phyloP scores from a whole-genome alignment of 2,888 invertebrate genomes.

The Lacanobia wlatinum region DNA sequence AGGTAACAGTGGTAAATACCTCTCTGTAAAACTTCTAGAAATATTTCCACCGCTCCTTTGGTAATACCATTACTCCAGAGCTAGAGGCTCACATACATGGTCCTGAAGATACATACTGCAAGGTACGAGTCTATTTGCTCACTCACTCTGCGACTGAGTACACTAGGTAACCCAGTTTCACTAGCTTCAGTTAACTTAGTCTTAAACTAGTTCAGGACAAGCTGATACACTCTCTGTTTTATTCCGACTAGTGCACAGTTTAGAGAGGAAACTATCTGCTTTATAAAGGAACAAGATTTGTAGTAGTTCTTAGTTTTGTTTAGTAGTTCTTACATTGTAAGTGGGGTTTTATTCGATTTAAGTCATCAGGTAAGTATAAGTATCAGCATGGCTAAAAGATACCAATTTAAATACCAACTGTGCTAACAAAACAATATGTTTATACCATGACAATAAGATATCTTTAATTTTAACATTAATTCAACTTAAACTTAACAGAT shows the following conservation, averaged over 20 bases:
- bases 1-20: background rate
- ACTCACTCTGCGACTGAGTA: constrained; percentile 38
- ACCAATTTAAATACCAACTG: background rate
- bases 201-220: constrained; percentile 47
- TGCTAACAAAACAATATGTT: no score
- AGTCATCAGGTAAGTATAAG: no score
- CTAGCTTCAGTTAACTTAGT: constrained; percentile 15
- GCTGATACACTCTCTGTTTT: constrained; percentile 42
- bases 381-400: no score
- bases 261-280: no score
- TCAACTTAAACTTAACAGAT: no score
- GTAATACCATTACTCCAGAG: constrained; percentile 48
- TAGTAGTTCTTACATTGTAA: no score
- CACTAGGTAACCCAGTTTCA: constrained; percentile 59
- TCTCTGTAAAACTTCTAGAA: constrained; percentile 2
- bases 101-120: constrained; percentile 20
- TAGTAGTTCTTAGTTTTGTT: no score
- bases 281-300: no score
- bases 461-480: no score
- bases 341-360: no score
- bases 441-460: no score
- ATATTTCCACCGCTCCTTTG: background rate
- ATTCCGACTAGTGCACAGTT: no score
- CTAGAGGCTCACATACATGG: constrained; percentile 4
- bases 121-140: constrained; percentile 43